Base-by-base conservation (phyloP, 2,113 vertebrate species). In the Sciurus niger region DNA sequence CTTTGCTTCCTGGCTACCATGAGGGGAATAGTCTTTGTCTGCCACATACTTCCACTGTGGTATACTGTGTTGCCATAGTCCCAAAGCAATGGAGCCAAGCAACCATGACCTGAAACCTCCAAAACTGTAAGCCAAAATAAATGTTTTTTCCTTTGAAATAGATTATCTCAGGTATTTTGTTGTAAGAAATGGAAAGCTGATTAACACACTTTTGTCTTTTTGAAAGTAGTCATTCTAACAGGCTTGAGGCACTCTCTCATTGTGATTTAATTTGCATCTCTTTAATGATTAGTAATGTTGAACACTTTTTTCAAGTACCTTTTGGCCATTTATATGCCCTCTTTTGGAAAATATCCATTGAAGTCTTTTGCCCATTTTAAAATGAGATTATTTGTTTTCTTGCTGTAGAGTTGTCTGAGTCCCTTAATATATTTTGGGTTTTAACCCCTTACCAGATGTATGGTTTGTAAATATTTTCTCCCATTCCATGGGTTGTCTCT, bases 381-480 rank as follows among this genome's bases (percentile, higher is more conserved):
- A 90, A 60, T 48, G 7, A 32, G 28, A 40, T 60, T 72, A 85
- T 72, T 77, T 77, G 60, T 84, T 78, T 40, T 43, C 40, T 85
- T 63, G 34, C 16, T 76, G 3, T 30, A 72, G 72, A 48, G n/a
- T 48, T 79, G 24, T 55, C 51, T 70, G 58, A 68, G 40, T 51
- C 85, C 55, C 14, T 17, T 40, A 28, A 55, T 53, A 9, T 25
- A 65, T 28, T 79, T 79, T 84, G 43, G 37, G 40, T 85, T 37
- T 84, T 17, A 78, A 55, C 6, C 11, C 11, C 46, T 94, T 37
- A 48, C 55, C 40, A 78, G 63, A 34, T 79, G 25, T 70, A 53
- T 32, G 20, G 51, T 84, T 60, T 85, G 63, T 24, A 84, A 78
- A 95, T 78, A 78, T 53, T 67, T 90, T 85, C 65, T 85, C 11